These are phyloP conservation scores for Aethina tumida DNA, from an alignment of 1,140 invertebrate species.

Conservation along the genomic window DNA sequence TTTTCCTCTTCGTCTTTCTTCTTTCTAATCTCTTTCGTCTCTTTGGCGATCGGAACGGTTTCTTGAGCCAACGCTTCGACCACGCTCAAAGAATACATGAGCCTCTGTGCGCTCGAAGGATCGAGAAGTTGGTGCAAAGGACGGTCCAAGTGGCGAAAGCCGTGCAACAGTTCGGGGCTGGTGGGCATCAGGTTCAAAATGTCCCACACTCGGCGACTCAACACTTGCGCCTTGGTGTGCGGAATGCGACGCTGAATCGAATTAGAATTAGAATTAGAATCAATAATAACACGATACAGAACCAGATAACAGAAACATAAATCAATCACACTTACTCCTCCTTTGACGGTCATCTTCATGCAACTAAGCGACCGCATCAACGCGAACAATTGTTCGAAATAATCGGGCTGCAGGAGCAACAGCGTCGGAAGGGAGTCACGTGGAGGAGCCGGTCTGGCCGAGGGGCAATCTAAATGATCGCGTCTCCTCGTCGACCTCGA, in stretches of 20 bases:
- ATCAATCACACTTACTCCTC: constrained; percentile 42
- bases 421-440: constrained; percentile 76
- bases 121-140: constrained; percentile 67
- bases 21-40: no score
- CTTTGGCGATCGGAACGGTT: no score
- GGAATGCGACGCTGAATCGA: constrained; percentile 40
- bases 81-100: constrained; percentile 92
- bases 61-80: constrained; percentile 77
- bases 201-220: constrained; percentile 88
- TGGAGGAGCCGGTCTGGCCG: constrained; percentile 66
- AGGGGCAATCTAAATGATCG: constrained; percentile 63
- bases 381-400: constrained; percentile 83
- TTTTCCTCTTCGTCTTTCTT: constrained; percentile 35
- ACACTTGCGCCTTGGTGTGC: constrained; percentile 80
- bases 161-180: constrained; percentile 71
- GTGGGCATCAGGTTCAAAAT: constrained; percentile 85
- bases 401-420: constrained; percentile 69
- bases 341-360: constrained; percentile 64
- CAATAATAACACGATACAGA: not conserved
- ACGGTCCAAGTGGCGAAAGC: constrained; percentile 62
- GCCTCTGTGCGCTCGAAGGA: constrained; percentile 79
- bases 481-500: constrained; percentile 62
- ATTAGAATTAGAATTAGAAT: not conserved
- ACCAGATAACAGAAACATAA: constrained; percentile 1
- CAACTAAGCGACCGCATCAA: constrained; percentile 81